Evolutionary conservation across 2,888 invertebrate species (phyloP).

Genomic region (Myathropa florea): DNA sequence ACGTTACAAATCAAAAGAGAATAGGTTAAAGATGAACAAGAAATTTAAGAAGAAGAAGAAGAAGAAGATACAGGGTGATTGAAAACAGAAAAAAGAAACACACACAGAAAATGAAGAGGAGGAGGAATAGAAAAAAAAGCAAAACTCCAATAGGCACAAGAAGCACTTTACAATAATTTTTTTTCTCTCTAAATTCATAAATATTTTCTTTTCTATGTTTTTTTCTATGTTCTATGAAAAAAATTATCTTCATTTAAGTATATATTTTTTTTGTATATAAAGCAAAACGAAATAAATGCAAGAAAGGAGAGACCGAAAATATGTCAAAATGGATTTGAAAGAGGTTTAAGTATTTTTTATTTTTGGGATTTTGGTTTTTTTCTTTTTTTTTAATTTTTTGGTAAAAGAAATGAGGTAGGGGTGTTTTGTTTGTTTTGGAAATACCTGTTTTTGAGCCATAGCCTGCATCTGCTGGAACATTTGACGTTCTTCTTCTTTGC

Average conservation of each 20-base stretch:
- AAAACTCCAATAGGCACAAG: constrained; percentile 60
- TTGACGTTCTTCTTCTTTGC: constrained; percentile 96
- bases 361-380: not conserved
- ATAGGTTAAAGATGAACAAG: not conserved
- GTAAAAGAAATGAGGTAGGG: constrained; percentile 80
- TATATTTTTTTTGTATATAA: constrained; percentile 29
- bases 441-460: constrained; percentile 97
- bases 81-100: not conserved
- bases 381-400: not conserved
- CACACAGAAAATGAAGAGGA: constrained; percentile 41
- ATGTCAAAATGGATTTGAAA: constrained; percentile 63
- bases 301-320: constrained; percentile 63
- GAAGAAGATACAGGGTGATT: constrained; percentile 13
- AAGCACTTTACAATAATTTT: constrained; percentile 70
- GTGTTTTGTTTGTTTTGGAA: constrained; percentile 21
- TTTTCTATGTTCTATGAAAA: constrained; percentile 54
- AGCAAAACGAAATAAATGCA: constrained; percentile 55
- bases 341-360: constrained; percentile 17
- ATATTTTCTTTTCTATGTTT: constrained; percentile 28
- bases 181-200: constrained; percentile 41
- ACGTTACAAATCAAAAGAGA: not conserved
- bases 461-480: constrained; percentile 99
- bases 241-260: constrained; percentile 44
- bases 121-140: constrained; percentile 13
- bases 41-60: constrained; percentile 1